Evolutionary conservation across 2,113 vertebrate species (phyloP).

Genomic region (Microtus ochrogaster): DNA sequence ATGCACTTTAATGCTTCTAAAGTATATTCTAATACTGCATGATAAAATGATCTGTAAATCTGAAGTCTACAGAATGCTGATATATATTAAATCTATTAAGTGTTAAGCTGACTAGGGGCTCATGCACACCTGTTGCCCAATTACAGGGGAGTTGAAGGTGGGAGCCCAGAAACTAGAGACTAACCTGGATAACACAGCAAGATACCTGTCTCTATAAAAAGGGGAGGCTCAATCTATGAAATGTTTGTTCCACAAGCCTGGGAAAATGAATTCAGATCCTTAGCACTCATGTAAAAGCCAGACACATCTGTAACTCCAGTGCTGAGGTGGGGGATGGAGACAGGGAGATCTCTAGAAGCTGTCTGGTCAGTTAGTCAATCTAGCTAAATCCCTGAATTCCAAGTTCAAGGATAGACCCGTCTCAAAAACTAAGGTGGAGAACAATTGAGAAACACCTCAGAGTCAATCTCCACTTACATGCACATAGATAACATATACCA

Average conservation of each 20-base stretch:
- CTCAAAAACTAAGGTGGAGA: not conserved
- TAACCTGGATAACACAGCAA: not conserved
- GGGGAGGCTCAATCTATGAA: not conserved
- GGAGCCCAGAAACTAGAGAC: not conserved
- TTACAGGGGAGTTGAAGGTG: not conserved
- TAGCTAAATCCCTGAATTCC: not conserved
- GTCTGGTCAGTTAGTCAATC: not conserved
- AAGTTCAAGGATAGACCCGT: not conserved
- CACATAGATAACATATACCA: not conserved
- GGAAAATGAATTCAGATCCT: not conserved
- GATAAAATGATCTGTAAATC: slow-evolving; percentile 46
- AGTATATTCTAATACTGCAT: slow-evolving; percentile 48
- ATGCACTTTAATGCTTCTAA: slow-evolving; percentile 56
- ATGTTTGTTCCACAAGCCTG: not conserved
- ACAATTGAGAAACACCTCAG: not conserved
- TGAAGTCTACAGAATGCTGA: slow-evolving; percentile 11
- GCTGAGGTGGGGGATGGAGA: not conserved
- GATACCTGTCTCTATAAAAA: not conserved
- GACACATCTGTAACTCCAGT: not conserved
- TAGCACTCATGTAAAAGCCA: not conserved
- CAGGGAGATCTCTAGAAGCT: not conserved
- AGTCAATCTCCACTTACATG: not conserved
- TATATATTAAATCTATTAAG: not conserved
- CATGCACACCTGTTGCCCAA: not conserved
- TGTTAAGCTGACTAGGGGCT: not conserved